Base-by-base conservation (phyloP, 2,797 vertebrate species). In the Pipistrellus pygmaeus region DNA sequence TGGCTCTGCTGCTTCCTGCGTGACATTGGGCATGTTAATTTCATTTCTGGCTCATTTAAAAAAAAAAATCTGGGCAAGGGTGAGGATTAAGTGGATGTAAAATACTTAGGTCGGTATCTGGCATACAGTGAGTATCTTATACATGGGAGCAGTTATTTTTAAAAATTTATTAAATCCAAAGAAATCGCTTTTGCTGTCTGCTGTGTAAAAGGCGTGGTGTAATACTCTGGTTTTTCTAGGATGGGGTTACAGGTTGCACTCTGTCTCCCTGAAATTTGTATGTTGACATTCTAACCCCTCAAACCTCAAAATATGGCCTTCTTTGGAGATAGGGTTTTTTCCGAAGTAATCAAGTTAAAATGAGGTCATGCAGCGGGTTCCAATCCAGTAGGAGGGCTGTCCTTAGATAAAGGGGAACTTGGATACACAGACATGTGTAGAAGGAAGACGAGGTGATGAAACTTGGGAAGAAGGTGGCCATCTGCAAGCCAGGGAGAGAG, bases 251-350 rank as follows among this genome's bases (percentile, higher is more conserved):
- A 60, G 12, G 32, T 35, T 88, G 73, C 25, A 17, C 38, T 60
- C 21, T 72, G 41, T 55, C 66, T 41, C 18, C 4, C 14, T 8
- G 25, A 88, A 38, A 77, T 46, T 53, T 21, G 20, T 46, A 7
- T 35, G 13, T 48, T 82, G n/a, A 57, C 51, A 5, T 35, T 8
- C 8, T 46, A 57, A 20, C 8, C 8, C 23, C 44, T 3, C 20
- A 21, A 21, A 10, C 23, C 46, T 91, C 23, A 38, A 68, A 76
- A 78, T 62, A 69, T 81, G 51, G 64, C 38, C 35, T 92, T 60
- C 68, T 72, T 94, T 94, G 44, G 68, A 91, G 55, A 80, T 6
- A 53, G 60, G 21, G 3, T 35, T 53, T 64, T 76, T 84, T 85
- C 66, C 73, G 46, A 69, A 76, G 23, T 46, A 27, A 60, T 51